A percentile compares a stretch with the other conserved stretches of the same genome.
Conservation (phyloP, 1,140 invertebrate genomes). For the Tetragonula clypearis region DNA sequence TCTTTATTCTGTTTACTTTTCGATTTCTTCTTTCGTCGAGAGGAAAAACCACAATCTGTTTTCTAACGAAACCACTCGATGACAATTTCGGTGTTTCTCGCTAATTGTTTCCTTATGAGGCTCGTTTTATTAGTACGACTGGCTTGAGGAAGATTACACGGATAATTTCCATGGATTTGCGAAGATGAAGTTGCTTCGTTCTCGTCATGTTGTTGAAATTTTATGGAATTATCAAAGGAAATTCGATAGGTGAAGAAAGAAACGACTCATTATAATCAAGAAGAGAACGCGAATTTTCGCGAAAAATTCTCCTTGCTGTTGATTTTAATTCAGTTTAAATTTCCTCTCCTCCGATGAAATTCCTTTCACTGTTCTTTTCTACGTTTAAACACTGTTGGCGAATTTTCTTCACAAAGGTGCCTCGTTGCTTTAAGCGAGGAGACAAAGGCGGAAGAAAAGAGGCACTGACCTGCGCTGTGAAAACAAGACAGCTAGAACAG, state of each 20-base stretch:
- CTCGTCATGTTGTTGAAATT: background rate
- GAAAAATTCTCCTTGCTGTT: too few relatives aligned
- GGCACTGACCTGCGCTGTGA: constrained; percentile 72
- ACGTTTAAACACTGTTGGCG: too few relatives aligned
- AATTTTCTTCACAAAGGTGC: too few relatives aligned
- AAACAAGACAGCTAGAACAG: constrained; percentile 61
- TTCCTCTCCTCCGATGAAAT: too few relatives aligned
- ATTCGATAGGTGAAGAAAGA: too few relatives aligned
- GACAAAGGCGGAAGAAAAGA: constrained; percentile 24
- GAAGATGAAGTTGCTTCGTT: background rate
- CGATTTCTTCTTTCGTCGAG: background rate
- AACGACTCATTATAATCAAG: too few relatives aligned
- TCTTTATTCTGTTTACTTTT: background rate
- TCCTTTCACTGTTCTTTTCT: too few relatives aligned
- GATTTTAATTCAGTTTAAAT: too few relatives aligned
- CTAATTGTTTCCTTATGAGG: constrained; percentile 17
- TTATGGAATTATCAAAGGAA: background rate
- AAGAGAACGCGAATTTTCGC: background rate
- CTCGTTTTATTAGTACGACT: background rate
- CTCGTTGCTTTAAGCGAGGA: too few relatives aligned
- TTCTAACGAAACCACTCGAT: background rate
- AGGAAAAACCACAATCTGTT: background rate
- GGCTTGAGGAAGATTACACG: background rate
- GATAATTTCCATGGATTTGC: background rate
- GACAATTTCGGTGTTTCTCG: background rate